These are phyloP conservation scores for Odontamblyopus lacepedii DNA, from an alignment of 2,797 vertebrate genomes.

Conservation along the genomic window DNA sequence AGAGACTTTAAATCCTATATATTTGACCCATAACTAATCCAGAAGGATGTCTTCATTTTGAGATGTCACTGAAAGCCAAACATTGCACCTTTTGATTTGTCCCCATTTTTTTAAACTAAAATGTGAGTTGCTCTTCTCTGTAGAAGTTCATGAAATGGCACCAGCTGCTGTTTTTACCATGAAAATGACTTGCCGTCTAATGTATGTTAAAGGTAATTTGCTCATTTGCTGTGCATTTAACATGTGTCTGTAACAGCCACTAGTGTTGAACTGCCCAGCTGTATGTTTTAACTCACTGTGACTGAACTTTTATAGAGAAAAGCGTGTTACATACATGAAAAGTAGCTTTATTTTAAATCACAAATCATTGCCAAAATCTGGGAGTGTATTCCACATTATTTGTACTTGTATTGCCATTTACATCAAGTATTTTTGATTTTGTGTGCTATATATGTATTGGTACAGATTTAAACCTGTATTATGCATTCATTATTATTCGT, in stretches of 20 bases:
- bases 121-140: slow-evolving; percentile 24
- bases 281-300: not conserved
- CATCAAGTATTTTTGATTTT: slow-evolving; percentile 15
- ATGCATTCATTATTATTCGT: slow-evolving; percentile 40
- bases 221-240: slow-evolving; percentile 4
- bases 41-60: not conserved
- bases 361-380: slow-evolving; percentile 67
- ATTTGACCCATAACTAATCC: not conserved
- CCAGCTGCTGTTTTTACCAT: slow-evolving; percentile 54
- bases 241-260: not conserved
- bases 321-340: slow-evolving; percentile 27
- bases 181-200: slow-evolving; percentile 30
- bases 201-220: slow-evolving; percentile 47
- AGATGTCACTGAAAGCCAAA: not conserved
- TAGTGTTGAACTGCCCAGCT: slow-evolving; percentile 1
- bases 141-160: slow-evolving; percentile 29
- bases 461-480: slow-evolving; percentile 40
- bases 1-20: not conserved
- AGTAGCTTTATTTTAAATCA: slow-evolving; percentile 44
- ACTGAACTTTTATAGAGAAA: slow-evolving; percentile 29
- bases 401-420: slow-evolving; percentile 33
- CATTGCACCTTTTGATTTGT: slow-evolving; percentile 33
- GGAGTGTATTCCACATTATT: slow-evolving; percentile 34
- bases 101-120: slow-evolving; percentile 42
- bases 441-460: slow-evolving; percentile 19